Conservation (phyloP, 2,797 vertebrate species). For the Bovichtus diacanthus region DNA sequence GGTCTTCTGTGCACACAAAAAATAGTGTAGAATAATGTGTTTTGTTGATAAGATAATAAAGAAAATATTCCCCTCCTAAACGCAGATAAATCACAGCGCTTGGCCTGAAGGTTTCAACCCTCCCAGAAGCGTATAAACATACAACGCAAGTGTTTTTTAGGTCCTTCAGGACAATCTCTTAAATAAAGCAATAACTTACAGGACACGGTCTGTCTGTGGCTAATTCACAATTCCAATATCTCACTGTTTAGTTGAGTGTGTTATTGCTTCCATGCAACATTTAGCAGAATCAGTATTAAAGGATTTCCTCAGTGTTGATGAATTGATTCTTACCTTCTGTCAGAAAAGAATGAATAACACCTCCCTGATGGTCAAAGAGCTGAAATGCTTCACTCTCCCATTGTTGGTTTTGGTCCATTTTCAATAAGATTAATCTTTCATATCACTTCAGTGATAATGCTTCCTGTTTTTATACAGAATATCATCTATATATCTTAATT, state of each 20-base stretch:
- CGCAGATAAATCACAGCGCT: background rate
- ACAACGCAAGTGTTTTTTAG: background rate
- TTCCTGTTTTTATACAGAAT: too few species aligned
- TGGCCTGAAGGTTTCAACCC: background rate
- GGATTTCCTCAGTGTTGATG: background rate
- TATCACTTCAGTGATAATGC: background rate
- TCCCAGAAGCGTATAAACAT: background rate
- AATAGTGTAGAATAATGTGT: background rate
- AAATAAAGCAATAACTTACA: slow-evolving; percentile 5
- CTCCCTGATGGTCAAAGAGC: background rate
- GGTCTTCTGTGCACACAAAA: background rate
- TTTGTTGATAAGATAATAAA: background rate
- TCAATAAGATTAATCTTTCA: background rate
- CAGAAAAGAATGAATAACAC: background rate
- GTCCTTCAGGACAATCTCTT: background rate
- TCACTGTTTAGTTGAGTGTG: background rate
- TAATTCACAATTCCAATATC: slow-evolving; percentile 1
- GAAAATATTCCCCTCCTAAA: slow-evolving; percentile 2
- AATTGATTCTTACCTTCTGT: too few species aligned
- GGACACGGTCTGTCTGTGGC: too few species aligned
- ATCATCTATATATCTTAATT: too few species aligned
- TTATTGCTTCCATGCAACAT: slow-evolving; percentile 24
- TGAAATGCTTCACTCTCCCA: background rate
- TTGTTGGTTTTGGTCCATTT: background rate
- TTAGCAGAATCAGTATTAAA: background rate